Percentiles rank a stretch among this genome's conserved stretches.
Evolutionary conservation across 2,113 vertebrate species (phyloP).

Genomic region (Mesembrinibis cayennensis): DNA sequence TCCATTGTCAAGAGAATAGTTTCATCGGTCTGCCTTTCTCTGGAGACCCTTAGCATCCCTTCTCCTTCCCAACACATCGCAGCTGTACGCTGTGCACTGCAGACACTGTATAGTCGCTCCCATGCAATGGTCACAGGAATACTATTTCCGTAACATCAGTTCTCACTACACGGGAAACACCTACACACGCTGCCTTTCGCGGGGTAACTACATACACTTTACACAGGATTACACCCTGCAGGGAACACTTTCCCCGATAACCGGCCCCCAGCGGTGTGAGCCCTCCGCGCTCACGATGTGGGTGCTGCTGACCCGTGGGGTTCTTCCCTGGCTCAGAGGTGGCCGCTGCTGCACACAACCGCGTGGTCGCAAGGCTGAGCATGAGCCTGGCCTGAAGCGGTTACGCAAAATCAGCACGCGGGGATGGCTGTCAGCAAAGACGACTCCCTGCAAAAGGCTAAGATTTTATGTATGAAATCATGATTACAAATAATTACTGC

Average conservation of each 20-base stretch:
- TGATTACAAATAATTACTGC: not conserved
- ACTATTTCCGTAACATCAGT: no score
- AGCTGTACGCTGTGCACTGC: not conserved
- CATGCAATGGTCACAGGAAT: not conserved
- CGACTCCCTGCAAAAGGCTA: not conserved
- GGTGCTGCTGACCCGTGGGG: not conserved
- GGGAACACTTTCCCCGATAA: not conserved
- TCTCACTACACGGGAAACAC: not conserved
- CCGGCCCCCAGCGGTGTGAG: accelerated
- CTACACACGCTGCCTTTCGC: not conserved
- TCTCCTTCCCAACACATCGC: not conserved
- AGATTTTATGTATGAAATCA: not conserved
- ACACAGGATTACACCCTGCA: not conserved
- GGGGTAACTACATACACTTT: no score
- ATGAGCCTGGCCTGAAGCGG: accelerated
- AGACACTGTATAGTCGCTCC: not conserved
- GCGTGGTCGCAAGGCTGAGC: not conserved
- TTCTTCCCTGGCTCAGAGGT: not conserved
- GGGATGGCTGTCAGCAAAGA: not conserved
- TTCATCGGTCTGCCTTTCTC: not conserved
- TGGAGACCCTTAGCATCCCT: not conserved
- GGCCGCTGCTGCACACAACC: accelerated
- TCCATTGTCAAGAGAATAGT: not conserved
- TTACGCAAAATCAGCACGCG: not conserved
- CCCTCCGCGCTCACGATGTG: accelerated